phyloP scores from a whole-genome alignment of 2,888 invertebrate species.

The Pseudococcus viburni region DNA sequence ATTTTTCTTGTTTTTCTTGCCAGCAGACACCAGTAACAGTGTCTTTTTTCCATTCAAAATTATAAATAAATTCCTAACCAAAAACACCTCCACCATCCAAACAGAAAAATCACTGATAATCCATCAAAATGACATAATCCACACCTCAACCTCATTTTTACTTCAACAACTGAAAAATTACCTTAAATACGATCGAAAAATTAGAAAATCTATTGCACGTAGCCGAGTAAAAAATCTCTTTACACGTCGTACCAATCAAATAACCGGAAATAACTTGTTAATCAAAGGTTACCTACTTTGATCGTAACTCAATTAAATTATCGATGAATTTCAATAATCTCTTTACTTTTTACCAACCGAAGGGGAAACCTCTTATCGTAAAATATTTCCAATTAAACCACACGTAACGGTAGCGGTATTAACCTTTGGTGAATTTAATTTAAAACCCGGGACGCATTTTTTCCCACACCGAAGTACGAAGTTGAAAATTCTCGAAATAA shows the following conservation, averaged over 20 bases:
- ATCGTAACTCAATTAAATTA: neutral
- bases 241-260: neutral
- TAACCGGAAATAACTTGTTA: neutral
- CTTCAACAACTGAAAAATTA: neutral
- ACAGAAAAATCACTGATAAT: no score
- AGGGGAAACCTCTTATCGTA: neutral
- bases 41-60: no score
- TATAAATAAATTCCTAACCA: no score
- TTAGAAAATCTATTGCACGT: neutral
- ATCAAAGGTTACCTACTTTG: neutral
- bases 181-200: neutral
- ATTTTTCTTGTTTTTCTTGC: no score
- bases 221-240: neutral
- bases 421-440: neutral
- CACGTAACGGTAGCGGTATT: neutral
- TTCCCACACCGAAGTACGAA: neutral
- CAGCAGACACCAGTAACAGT: no score
- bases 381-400: slow-evolving; percentile 1
- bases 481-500: neutral
- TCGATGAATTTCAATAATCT: neutral
- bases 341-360: neutral
- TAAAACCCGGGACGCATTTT: neutral
- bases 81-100: no score
- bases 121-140: no score
- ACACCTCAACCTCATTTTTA: neutral